Evolutionary conservation across 2,888 invertebrate genomes (phyloP), one percentile per base, ranked within the genome.

Genomic region (Catocala fraxini): DNA sequence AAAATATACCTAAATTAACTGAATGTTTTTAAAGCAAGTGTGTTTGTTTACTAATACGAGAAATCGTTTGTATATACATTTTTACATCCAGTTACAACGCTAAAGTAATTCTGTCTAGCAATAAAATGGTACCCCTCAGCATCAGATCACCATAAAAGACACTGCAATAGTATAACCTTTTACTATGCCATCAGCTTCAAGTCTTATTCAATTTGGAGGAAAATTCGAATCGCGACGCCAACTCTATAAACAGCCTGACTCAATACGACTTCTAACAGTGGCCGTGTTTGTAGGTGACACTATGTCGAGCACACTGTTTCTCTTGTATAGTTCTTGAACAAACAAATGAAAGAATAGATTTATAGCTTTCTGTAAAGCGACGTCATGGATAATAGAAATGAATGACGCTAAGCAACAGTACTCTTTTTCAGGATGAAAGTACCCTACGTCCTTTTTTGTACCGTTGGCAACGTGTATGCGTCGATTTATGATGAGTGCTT

Each of bases 201-300:
- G 51, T 54, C 63, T 63, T 55, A 63, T 63, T 63, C 57, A 63
- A 63, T 63, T 63, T 63, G 43, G 47, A 42, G 46, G 48, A 64
- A 74, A 77, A 71, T 67, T 69, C 75, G 53, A 62, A 51, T 12
- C 58, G 39, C 51, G 54, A 45, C 52, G 41, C 35, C 35, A 56
- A 52, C 57, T 51, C 63, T 65, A 75, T 75, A 75, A 77, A 75
- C 69, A 74, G 62, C 60, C 52, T 53, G 56, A 60, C 55, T 46
- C 34, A 75, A 71, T 75, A 63, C 46, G 60, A 56, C 67, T 67
- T 62, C 71, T 67, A 67, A 77, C 65, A 74, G 65, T 73, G 58
- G 57, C 41, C 52, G 41, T 66, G 68, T 71, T 76, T 73, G 62
- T 55, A 60, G 62, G 63, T 61, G 59, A 54, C 3, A 57, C 58